Evolutionary conservation across 2,113 vertebrate species (phyloP).

Genomic region (Thunnus maccoyii): DNA sequence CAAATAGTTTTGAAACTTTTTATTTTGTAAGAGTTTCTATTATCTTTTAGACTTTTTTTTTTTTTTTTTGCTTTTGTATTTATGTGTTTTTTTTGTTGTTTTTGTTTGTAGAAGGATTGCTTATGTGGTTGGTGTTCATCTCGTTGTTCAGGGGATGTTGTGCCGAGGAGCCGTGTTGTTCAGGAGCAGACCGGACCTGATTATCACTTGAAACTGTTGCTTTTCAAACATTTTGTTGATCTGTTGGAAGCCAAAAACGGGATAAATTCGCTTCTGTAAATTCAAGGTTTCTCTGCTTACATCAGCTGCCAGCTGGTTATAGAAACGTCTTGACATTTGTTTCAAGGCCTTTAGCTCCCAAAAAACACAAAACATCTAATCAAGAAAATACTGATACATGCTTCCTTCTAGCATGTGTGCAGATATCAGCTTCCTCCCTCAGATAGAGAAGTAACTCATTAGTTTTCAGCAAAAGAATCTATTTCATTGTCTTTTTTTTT

Average conservation of each 20-base stretch:
- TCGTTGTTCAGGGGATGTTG: slow-evolving; percentile 70
- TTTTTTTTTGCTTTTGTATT: slow-evolving; percentile 78
- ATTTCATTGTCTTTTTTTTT: too few species aligned
- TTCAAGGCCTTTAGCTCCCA: neutral
- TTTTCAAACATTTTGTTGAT: neutral
- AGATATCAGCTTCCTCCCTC: neutral
- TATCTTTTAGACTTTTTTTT: slow-evolving; percentile 75
- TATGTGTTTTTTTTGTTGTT: slow-evolving; percentile 78
- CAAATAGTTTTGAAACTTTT: slow-evolving; percentile 81
- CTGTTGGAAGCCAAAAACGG: neutral
- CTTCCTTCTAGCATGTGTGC: neutral
- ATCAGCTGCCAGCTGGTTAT: neutral
- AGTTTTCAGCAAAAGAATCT: neutral
- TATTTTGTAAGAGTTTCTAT: slow-evolving; percentile 83
- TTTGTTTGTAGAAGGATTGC: slow-evolving; percentile 82
- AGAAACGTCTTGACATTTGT: neutral
- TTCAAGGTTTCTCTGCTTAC: neutral
- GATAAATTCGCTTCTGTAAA: neutral
- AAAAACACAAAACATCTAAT: neutral
- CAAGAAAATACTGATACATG: neutral
- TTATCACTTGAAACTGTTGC: neutral
- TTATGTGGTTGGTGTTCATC: slow-evolving; percentile 66
- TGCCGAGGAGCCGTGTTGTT: slow-evolving; percentile 65
- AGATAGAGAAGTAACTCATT: neutral
- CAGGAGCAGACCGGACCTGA: slow-evolving; percentile 20